phyloP scores from a whole-genome alignment of 2,888 invertebrate species.

The Lithophane ornitopus region DNA sequence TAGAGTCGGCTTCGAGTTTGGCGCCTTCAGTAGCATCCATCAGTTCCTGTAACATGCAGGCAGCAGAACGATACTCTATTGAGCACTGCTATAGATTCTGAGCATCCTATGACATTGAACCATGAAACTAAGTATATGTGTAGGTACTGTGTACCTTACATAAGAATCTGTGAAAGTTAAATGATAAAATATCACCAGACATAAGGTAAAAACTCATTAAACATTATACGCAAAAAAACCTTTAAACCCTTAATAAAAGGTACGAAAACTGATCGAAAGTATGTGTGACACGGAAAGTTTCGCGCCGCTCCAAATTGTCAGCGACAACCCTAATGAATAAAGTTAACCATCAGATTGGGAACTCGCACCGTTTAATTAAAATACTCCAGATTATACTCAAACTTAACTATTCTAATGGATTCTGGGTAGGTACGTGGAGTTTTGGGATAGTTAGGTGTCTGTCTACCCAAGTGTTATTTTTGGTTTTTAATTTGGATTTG shows the following conservation, averaged over 20 bases:
- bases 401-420: constrained; percentile 59
- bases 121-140: too few relatives aligned
- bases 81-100: not conserved
- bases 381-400: constrained; percentile 62
- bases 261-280: constrained; percentile 47
- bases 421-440: constrained; percentile 37
- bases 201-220: constrained; percentile 11
- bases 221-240: constrained; percentile 21
- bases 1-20: too few relatives aligned
- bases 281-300: constrained; percentile 56
- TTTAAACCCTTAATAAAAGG: constrained; percentile 47
- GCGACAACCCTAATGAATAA: constrained; percentile 77
- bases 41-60: too few relatives aligned
- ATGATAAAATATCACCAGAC: not conserved
- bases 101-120: not conserved
- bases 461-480: not conserved
- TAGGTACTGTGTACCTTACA: too few relatives aligned
- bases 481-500: not conserved
- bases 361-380: constrained; percentile 76
- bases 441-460: not conserved
- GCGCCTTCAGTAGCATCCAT: too few relatives aligned
- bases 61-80: too few relatives aligned
- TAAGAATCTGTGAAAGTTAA: too few relatives aligned
- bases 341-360: constrained; percentile 78
- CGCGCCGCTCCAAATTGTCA: constrained; percentile 67